These are phyloP conservation scores for Ammodytes marinus DNA, from an alignment of 2,113 vertebrate genomes.

Conservation along the genomic window DNA sequence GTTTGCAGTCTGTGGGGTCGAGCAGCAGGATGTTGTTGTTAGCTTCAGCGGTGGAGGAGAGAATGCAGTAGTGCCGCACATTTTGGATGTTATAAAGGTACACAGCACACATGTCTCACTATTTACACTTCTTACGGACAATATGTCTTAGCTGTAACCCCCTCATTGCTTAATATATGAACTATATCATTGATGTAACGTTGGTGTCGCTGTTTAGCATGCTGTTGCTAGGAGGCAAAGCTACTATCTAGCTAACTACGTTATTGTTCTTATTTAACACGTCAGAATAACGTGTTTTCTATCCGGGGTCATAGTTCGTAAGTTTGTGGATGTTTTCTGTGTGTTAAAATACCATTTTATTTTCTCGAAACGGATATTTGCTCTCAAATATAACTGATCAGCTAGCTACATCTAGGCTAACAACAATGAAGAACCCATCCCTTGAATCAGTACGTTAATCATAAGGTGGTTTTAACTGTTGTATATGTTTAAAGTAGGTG, in stretches of 20 bases:
- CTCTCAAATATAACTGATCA: neutral
- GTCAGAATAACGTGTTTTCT: rapidly evolving
- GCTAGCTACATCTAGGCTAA: conserved; percentile 40
- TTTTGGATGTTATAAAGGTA: conserved; percentile 64
- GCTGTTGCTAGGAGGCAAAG: conserved; percentile 39
- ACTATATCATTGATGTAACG: neutral
- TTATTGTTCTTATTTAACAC: neutral
- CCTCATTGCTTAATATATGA: neutral
- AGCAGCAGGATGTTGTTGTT: conserved; percentile 54
- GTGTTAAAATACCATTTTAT: rapidly evolving
- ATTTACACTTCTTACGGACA: neutral
- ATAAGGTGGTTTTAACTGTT: neutral
- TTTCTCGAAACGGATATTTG: neutral
- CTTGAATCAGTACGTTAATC: neutral
- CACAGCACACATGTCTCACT: neutral
- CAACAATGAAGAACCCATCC: conserved; percentile 3
- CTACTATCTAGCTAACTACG: neutral
- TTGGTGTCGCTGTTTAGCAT: conserved; percentile 31
- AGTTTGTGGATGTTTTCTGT: rapidly evolving
- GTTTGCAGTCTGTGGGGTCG: conserved; percentile 1
- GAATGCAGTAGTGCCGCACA: conserved; percentile 29
- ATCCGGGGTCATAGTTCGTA: rapidly evolving
- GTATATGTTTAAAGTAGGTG: neutral
- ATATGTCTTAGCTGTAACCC: neutral
- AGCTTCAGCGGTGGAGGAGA: conserved; percentile 46